Percentiles rank a stretch among this genome's conserved stretches.
Evolutionary conservation across 64 coral and sea anemone species (phyloP).

Genomic region (Actinia equina): DNA sequence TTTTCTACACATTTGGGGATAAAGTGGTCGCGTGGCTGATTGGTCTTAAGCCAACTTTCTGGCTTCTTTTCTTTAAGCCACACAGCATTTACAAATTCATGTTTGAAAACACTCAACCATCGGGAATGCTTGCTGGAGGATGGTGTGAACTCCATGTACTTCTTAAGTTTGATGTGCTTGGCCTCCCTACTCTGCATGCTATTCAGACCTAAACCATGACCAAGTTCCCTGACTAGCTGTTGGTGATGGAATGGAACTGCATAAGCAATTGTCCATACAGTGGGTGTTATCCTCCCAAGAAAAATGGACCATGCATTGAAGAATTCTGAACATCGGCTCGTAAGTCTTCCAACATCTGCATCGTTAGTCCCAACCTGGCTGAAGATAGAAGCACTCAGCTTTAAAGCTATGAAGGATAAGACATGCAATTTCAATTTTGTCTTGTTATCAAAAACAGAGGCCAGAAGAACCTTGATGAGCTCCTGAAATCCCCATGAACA

Average conservation of each 20-base stretch:
- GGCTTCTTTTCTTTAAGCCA: neutral
- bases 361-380: neutral
- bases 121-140: neutral
- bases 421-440: neutral
- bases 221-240: neutral
- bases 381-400: neutral
- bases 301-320: neutral
- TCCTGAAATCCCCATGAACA: neutral
- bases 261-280: neutral
- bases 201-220: neutral
- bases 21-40: neutral
- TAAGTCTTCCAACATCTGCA: neutral
- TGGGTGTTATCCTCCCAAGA: neutral
- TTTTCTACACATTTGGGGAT: neutral
- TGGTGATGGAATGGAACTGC: neutral
- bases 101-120: neutral
- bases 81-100: neutral
- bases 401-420: neutral
- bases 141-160: neutral
- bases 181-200: neutral
- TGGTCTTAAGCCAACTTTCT: neutral
- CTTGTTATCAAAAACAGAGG: neutral
- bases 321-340: neutral
- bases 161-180: neutral
- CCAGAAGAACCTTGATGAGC: neutral